A percentile compares a stretch with the other conserved stretches of the same genome.
Evolutionary conservation across 1,140 invertebrate species (phyloP).

Genomic region (Adoxophyes honmai): DNA sequence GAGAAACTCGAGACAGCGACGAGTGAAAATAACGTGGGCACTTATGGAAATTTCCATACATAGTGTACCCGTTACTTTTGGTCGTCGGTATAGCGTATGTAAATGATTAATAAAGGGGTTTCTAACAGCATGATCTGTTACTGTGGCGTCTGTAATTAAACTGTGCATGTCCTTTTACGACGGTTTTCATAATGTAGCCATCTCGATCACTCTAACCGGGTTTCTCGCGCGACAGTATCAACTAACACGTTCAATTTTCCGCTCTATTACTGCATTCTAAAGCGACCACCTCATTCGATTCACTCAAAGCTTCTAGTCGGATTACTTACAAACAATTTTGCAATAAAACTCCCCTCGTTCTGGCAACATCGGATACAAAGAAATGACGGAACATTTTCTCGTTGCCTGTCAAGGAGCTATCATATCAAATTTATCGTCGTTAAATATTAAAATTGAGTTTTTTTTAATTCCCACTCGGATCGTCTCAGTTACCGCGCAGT

Average conservation of each 20-base stretch:
- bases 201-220: constrained; percentile 5
- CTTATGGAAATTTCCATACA: too few species aligned
- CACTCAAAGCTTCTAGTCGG: constrained; percentile 17
- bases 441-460: constrained; percentile 56
- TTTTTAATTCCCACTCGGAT: constrained; percentile 36
- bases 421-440: constrained; percentile 39
- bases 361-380: constrained; percentile 14
- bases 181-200: not conserved
- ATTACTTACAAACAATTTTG: constrained; percentile 15
- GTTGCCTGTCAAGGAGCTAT: constrained; percentile 32
- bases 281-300: constrained; percentile 2
- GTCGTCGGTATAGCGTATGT: not conserved
- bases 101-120: not conserved
- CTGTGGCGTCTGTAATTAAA: not conserved
- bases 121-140: constrained; percentile 1
- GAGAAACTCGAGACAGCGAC: not conserved
- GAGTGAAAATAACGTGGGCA: too few species aligned
- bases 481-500: constrained; percentile 25
- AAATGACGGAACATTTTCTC: constrained; percentile 9
- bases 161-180: not conserved
- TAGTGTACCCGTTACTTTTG: too few species aligned
- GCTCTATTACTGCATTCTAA: not conserved
- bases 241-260: not conserved
- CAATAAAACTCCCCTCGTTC: constrained; percentile 20
- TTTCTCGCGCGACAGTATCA: not conserved